These are phyloP conservation scores for Drosophila leonis DNA, from an alignment of 2,888 invertebrate species.

Conservation along the genomic window DNA sequence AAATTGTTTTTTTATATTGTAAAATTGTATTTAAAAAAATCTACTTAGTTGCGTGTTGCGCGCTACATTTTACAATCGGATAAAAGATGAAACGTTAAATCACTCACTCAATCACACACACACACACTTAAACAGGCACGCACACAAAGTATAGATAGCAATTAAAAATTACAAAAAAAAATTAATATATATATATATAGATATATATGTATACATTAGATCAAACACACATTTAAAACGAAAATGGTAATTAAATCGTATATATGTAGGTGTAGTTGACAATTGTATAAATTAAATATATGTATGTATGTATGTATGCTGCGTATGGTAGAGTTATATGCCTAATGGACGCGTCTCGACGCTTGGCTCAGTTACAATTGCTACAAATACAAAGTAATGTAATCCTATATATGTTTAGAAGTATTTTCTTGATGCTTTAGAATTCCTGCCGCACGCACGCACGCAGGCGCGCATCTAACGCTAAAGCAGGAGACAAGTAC, in stretches of 20 bases:
- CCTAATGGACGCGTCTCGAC: conserved; percentile 45
- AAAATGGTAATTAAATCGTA: conserved; percentile 27
- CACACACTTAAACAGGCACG: not conserved
- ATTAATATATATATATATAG: not conserved
- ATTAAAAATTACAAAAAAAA: not conserved
- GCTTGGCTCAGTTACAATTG: conserved; percentile 50
- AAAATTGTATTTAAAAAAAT: conserved; percentile 33
- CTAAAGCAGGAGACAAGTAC: conserved; percentile 8
- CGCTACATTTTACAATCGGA: conserved; percentile 26
- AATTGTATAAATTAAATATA: conserved; percentile 8
- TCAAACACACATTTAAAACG: conserved; percentile 17
- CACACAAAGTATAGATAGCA: conserved; percentile 6
- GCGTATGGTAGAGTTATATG: conserved; percentile 34
- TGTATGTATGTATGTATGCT: conserved; percentile 38
- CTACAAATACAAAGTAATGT: conserved; percentile 52
- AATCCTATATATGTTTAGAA: conserved; percentile 40
- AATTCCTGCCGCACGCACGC: conserved; percentile 9
- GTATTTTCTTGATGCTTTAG: conserved; percentile 18
- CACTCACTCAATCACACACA: not conserved
- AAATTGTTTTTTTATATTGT: conserved; percentile 24
- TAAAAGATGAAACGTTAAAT: conserved; percentile 23
- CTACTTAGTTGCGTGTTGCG: conserved; percentile 16
- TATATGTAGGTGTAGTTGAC: conserved; percentile 22
- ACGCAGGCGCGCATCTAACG: not conserved
- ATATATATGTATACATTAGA: not conserved